Conservation (phyloP, 2,888 invertebrate species). For the Drosophila helvetica region DNA sequence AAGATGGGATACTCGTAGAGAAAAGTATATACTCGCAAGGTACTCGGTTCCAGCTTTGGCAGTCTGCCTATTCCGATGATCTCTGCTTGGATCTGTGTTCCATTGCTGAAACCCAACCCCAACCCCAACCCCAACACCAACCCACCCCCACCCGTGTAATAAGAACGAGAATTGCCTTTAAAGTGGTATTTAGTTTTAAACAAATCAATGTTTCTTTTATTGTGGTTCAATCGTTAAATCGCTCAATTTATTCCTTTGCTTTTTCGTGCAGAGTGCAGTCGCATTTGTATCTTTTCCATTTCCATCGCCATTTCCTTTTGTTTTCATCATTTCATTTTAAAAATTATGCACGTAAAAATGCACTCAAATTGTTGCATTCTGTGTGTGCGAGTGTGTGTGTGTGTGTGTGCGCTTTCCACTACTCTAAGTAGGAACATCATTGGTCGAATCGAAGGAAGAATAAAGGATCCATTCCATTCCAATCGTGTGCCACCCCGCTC, state of each 20-base stretch:
- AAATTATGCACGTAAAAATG: slow-evolving; percentile 5
- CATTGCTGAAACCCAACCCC: neutral
- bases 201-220: slow-evolving; percentile 66
- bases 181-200: slow-evolving; percentile 59
- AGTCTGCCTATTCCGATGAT: neutral
- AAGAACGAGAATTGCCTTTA: slow-evolving; percentile 28
- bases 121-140: neutral
- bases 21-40: no score
- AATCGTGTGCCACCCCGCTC: neutral
- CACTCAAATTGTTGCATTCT: slow-evolving; percentile 1
- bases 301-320: slow-evolving; percentile 4
- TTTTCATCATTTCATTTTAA: slow-evolving; percentile 8
- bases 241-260: slow-evolving; percentile 25
- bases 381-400: slow-evolving; percentile 1
- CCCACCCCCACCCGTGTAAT: neutral
- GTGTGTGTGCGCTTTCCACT: slow-evolving; percentile 27
- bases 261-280: slow-evolving; percentile 4
- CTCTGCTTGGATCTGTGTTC: neutral
- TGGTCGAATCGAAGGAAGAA: slow-evolving; percentile 28
- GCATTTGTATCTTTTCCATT: slow-evolving; percentile 10
- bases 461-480: slow-evolving; percentile 24
- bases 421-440: slow-evolving; percentile 38
- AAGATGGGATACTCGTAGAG: no score
- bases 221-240: slow-evolving; percentile 31
- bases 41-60: no score